These are phyloP conservation scores for Danio albolineatus DNA, from an alignment of 2,797 vertebrate genomes.

Conservation along the genomic window DNA sequence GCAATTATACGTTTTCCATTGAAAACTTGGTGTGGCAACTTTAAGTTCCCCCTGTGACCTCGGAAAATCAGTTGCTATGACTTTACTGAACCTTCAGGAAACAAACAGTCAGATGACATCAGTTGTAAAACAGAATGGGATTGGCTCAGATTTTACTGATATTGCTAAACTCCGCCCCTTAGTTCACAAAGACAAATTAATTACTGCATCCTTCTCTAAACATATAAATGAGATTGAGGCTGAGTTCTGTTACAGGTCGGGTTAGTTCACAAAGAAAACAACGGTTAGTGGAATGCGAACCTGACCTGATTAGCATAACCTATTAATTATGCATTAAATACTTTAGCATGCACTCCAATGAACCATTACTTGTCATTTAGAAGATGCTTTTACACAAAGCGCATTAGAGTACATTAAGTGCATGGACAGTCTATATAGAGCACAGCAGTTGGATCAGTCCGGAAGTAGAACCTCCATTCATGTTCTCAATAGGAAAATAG, in stretches of 20 bases:
- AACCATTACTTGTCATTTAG: constrained; percentile 4
- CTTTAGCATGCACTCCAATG: neutral
- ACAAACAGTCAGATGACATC: constrained; percentile 15
- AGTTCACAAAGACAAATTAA: neutral
- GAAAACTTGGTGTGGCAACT: neutral
- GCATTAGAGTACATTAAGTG: constrained; percentile 15
- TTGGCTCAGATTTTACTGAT: constrained; percentile 17
- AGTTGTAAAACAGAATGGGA: neutral
- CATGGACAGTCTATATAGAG: neutral
- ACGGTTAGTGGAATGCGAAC: neutral
- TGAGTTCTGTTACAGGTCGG: neutral
- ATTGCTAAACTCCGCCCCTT: neutral
- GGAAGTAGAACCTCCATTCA: too few species aligned
- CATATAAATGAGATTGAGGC: neutral
- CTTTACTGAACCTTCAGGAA: constrained; percentile 30
- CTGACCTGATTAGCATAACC: constrained; percentile 28
- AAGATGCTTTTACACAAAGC: constrained; percentile 17
- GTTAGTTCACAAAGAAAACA: neutral
- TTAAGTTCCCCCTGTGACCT: constrained; percentile 5
- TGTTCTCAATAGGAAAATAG: too few species aligned
- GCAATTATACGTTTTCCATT: constrained; percentile 26
- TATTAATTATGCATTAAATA: constrained; percentile 36
- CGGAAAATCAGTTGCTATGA: constrained; percentile 36
- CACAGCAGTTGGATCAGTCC: too few species aligned
- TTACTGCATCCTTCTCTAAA: neutral